A percentile compares a stretch with the other conserved stretches of the same genome.
Evolutionary conservation across 2,797 vertebrate species (phyloP).

Genomic region (Trachurus trachurus): DNA sequence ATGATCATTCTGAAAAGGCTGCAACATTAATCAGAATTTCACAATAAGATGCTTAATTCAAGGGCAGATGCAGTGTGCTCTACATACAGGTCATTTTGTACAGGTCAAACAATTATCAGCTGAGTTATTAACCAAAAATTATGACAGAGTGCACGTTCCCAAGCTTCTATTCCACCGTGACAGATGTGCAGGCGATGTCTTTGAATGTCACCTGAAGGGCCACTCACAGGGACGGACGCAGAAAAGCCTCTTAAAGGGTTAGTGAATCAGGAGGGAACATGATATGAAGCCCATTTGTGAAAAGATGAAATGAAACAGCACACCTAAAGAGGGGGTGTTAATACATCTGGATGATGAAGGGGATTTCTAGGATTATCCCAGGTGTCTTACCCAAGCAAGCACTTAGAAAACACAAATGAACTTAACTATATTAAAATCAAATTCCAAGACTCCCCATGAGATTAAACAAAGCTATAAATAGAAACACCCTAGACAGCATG

Average conservation of each 20-base stretch:
- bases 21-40: not conserved
- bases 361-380: not conserved
- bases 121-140: slow-evolving; percentile 16
- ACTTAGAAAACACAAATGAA: not conserved
- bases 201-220: slow-evolving; percentile 31
- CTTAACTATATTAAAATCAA: not conserved
- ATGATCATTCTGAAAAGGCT: not conserved
- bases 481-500: not conserved
- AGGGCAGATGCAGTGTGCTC: not conserved
- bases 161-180: not conserved
- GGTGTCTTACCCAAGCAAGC: not conserved
- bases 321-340: slow-evolving; percentile 2
- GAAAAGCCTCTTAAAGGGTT: slow-evolving; percentile 28
- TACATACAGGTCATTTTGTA: not conserved
- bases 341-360: slow-evolving; percentile 1
- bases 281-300: slow-evolving; percentile 24
- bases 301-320: slow-evolving; percentile 24
- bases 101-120: slow-evolving; percentile 23
- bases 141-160: slow-evolving; percentile 8
- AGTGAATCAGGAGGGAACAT: slow-evolving; percentile 19
- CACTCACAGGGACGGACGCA: slow-evolving; percentile 1
- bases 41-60: slow-evolving; percentile 25
- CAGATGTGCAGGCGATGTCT: slow-evolving; percentile 28
- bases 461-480: not conserved
- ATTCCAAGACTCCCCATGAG: not conserved